phyloP scores from a whole-genome alignment of 2,797 vertebrate species.

The Amazonetta brasiliensis region DNA sequence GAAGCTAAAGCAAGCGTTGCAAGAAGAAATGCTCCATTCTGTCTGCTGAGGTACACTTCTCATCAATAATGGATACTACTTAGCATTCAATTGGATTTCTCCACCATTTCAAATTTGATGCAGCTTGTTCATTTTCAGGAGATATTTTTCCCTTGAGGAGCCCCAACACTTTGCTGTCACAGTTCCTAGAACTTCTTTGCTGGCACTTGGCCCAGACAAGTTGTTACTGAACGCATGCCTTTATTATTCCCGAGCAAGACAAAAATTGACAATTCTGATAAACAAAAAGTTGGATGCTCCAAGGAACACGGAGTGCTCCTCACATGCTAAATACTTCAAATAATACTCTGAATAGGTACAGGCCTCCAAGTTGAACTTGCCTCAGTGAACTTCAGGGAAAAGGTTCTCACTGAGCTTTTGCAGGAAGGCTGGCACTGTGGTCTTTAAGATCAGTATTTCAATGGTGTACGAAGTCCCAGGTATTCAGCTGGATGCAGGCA shows the following conservation, averaged over 20 bases:
- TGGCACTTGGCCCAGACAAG: slow-evolving; percentile 23
- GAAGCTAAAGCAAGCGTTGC: neutral
- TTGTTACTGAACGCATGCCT: neutral
- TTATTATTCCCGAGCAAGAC: neutral
- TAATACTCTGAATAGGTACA: neutral
- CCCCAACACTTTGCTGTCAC: slow-evolving; percentile 32
- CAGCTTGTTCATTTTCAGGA: slow-evolving; percentile 12
- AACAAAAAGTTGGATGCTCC: neutral
- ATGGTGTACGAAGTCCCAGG: neutral
- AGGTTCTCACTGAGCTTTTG: neutral
- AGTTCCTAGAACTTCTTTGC: neutral
- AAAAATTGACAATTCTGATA: neutral
- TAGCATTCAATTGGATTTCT: neutral
- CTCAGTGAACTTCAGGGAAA: neutral
- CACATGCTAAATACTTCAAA: rapidly evolving
- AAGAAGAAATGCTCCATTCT: neutral
- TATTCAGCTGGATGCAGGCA: neutral
- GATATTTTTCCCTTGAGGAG: slow-evolving; percentile 13
- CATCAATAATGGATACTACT: neutral
- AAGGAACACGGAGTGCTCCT: neutral
- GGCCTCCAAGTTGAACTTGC: neutral
- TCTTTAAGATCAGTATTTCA: neutral
- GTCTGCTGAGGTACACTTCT: neutral
- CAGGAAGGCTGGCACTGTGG: neutral
- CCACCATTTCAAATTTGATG: neutral